These are phyloP conservation scores for Nyctibius bracteatus DNA, from an alignment of 2,113 vertebrate genomes.

Conservation along the genomic window DNA sequence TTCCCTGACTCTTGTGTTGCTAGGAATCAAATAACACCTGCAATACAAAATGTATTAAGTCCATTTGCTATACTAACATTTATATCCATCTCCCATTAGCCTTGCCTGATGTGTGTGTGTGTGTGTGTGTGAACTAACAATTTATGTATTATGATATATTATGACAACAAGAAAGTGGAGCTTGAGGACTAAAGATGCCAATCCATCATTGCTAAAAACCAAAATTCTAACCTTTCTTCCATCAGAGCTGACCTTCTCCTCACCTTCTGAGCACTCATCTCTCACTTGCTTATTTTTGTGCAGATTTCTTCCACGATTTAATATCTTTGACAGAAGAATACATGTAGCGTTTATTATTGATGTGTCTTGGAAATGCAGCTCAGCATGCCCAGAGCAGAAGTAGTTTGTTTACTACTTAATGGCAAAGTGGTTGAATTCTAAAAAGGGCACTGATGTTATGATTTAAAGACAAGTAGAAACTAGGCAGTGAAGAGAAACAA, in stretches of 20 bases:
- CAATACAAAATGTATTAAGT: not conserved
- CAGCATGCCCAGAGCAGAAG: not conserved
- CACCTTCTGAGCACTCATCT: not conserved
- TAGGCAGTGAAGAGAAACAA: not conserved
- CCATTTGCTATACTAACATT: not conserved
- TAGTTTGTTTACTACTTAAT: conserved; percentile 29
- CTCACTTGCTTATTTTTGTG: not conserved
- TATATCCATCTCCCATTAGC: not conserved
- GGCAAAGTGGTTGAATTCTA: conserved; percentile 3
- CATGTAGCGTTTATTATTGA: not conserved
- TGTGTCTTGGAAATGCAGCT: not conserved
- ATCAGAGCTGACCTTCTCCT: not conserved
- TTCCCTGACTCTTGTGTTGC: not conserved
- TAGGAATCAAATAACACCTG: not conserved
- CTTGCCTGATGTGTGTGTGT: not conserved
- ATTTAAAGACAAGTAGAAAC: conserved; percentile 9
- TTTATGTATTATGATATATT: not conserved
- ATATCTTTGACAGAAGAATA: not conserved
- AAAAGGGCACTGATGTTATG: not conserved
- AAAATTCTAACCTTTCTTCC: not conserved
- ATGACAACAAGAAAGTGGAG: not conserved
- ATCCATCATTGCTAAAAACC: not conserved
- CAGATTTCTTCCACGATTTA: not conserved
- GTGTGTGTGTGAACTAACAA: not conserved
- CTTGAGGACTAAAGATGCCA: not conserved